Evolutionary conservation across 2,113 vertebrate genomes (phyloP).

Genomic region (Camelus dromedarius): DNA sequence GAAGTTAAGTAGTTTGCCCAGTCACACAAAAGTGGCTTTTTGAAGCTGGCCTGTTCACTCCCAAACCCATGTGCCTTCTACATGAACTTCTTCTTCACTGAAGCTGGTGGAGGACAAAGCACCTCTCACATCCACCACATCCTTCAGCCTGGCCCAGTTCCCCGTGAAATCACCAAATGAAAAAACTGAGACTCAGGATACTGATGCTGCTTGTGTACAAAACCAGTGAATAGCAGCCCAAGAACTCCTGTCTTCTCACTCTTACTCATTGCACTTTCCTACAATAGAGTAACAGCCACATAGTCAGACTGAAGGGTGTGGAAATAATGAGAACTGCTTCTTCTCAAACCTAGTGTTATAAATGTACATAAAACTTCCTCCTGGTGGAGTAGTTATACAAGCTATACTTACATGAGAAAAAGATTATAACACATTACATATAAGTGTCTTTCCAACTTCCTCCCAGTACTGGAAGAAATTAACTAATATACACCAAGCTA

Average conservation of each 20-base stretch:
- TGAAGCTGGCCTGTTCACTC: background rate
- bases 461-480: background rate
- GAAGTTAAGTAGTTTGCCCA: background rate
- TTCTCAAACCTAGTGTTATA: conserved; percentile 22
- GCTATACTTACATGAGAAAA: background rate
- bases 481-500: conserved; percentile 24
- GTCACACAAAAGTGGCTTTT: background rate
- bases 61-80: background rate
- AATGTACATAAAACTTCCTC: conserved; percentile 53
- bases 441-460: conserved; percentile 44
- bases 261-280: background rate
- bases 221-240: background rate
- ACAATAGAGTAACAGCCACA: background rate
- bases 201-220: conserved; percentile 5
- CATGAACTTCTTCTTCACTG: background rate
- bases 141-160: background rate
- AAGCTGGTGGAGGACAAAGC: background rate
- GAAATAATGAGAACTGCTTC: conserved; percentile 43
- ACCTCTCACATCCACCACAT: background rate
- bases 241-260: background rate
- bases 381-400: background rate
- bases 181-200: background rate
- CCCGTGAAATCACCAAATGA: background rate
- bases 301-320: background rate
- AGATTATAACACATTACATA: background rate